Base-by-base conservation (phyloP, 2,113 vertebrate genomes). In the Phoenicopterus ruber region DNA sequence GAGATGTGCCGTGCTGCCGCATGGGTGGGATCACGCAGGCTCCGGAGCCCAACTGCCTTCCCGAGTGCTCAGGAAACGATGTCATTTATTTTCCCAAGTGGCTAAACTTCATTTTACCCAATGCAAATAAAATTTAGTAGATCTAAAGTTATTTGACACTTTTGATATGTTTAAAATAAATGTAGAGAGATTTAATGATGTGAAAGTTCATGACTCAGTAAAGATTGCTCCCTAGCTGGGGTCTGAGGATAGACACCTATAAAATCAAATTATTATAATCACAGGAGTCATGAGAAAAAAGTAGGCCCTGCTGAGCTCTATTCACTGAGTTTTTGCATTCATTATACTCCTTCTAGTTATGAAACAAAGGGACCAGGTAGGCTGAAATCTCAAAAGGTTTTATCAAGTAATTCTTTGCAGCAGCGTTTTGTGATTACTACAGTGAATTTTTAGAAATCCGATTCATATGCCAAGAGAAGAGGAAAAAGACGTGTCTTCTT, bases 261-360 rank as follows among this genome's bases (percentile, higher is more conserved):
- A 97, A 98, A 97, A 97, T 97, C 97, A 97, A 98, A 98, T 98
- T 97, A 96, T 96, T 97, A 94, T 97, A 97, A 97, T 97, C 95
- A 54, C 82, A 95, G 93, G 96, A 97, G 91, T 94, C 94, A 96
- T 88, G 97, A 96, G 97, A 93, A 90, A 94, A 95, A 95, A 92
- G 93, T 84, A 63, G 95, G 86, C 81, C 91, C 95, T 80, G 88
- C 78, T 34, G 96, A 97, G 93, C 88, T 96, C 92, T 96, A 79
- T 94, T 97, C 96, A 94, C 86, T 14, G 94, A 95, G 88, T 70
- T 97, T 97, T 91, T 96, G 95, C 97, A 95, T 97, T 97, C 93
- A 96, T 98, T 97, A 97, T 82, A 32, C 65, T 94, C 70, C 82
- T 92, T 61, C 92, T 95, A 76, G 82, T 96, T 94, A 93, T 76